phyloP scores from a whole-genome alignment of 2,797 vertebrate species.

The Lepilemur ruficaudatus region DNA sequence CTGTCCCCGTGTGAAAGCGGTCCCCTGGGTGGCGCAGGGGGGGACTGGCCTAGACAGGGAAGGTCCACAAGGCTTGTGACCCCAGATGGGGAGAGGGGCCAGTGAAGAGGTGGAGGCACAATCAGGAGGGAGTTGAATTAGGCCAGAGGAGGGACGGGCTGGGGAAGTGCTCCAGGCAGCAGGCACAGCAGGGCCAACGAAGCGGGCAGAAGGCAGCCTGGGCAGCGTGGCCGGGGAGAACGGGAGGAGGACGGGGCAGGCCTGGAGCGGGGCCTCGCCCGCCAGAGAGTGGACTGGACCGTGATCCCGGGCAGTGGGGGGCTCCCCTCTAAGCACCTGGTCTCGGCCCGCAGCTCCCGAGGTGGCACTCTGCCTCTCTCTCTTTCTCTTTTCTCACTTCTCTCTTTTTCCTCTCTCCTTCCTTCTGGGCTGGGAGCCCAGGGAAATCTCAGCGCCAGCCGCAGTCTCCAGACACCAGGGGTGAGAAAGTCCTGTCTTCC shows the following conservation, averaged over 20 bases:
- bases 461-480: constrained; percentile 51
- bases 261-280: neutral
- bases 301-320: fast-evolving
- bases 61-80: no score
- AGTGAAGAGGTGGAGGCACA: fast-evolving
- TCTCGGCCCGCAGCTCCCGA: neutral
- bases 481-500: constrained; percentile 76
- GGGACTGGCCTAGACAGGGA: fast-evolving
- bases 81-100: fast-evolving
- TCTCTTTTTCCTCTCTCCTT: constrained; percentile 45
- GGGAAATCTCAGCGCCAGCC: constrained; percentile 54
- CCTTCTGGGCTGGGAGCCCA: constrained; percentile 43
- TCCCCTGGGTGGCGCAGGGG: fast-evolving
- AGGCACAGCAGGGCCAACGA: neutral
- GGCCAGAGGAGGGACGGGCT: neutral
- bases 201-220: neutral
- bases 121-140: neutral
- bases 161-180: neutral
- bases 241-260: no score
- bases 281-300: neutral
- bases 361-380: neutral
- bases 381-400: neutral
- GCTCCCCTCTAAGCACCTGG: neutral
- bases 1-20: fast-evolving
- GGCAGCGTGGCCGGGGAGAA: fast-evolving